A percentile compares a stretch with the other conserved stretches of the same genome.
Evolutionary conservation across 2,888 invertebrate species (phyloP).

Genomic region (Dicyrtomina minuta): DNA sequence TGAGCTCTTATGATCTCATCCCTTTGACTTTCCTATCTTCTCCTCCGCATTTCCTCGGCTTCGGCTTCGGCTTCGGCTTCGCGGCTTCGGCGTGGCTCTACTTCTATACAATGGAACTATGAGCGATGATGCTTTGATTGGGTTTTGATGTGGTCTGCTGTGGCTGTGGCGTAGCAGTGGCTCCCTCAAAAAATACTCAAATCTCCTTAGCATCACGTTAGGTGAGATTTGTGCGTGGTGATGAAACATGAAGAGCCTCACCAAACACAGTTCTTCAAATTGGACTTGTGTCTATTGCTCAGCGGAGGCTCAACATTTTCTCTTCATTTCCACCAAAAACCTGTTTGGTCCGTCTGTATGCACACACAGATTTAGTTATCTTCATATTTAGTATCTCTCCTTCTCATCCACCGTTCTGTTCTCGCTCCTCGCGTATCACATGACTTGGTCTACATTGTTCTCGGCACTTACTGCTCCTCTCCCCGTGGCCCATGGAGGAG

Average conservation of each 20-base stretch:
- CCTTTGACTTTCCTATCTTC: no score
- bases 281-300: background rate
- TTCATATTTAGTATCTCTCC: background rate
- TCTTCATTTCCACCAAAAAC: background rate
- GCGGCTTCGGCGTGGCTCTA: no score
- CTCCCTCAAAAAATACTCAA: no score
- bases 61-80: no score
- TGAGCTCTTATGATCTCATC: no score
- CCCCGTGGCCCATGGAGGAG: background rate
- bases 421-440: no score
- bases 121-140: no score
- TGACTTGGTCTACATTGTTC: no score
- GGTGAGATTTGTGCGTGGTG: slow-evolving; percentile 32
- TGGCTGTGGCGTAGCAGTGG: background rate
- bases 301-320: background rate
- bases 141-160: background rate
- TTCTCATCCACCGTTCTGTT: no score
- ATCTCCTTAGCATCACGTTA: slow-evolving; percentile 36
- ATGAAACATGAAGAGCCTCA: slow-evolving; percentile 23
- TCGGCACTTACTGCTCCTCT: no score
- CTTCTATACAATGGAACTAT: background rate
- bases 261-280: background rate
- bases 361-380: background rate
- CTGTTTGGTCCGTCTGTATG: background rate
- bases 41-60: no score